These are phyloP conservation scores for Lota lota DNA, from an alignment of 2,113 vertebrate species.

Conservation along the genomic window DNA sequence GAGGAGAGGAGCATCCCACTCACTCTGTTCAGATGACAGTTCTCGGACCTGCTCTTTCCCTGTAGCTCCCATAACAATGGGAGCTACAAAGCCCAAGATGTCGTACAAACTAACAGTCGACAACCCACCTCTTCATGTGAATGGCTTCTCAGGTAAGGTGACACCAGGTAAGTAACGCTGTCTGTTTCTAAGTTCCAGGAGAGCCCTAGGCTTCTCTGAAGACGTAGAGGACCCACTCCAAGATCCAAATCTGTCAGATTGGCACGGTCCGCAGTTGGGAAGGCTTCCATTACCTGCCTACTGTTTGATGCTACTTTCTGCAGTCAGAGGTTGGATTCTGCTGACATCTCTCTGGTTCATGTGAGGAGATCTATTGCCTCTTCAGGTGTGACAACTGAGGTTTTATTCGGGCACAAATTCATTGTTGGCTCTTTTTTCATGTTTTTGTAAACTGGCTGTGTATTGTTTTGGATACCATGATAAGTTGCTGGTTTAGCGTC, in stretches of 20 bases:
- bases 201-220: not conserved
- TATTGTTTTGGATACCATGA: slow-evolving; percentile 7
- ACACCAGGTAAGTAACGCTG: not conserved
- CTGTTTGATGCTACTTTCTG: slow-evolving; percentile 1
- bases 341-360: not conserved
- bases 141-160: not conserved
- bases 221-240: not conserved
- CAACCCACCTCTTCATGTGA: not conserved
- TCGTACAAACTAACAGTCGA: not conserved
- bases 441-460: too few relatives aligned
- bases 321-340: not conserved
- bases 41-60: slow-evolving; percentile 11
- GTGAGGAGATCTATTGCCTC: not conserved
- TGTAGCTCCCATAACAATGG: not conserved
- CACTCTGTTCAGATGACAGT: slow-evolving; percentile 1
- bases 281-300: not conserved
- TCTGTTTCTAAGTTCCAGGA: not conserved
- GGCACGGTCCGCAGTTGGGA: not conserved
- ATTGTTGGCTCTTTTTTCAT: too few relatives aligned
- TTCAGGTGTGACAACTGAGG: too few relatives aligned
- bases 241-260: not conserved
- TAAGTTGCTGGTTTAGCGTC: too few relatives aligned
- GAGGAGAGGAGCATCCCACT: slow-evolving; percentile 16
- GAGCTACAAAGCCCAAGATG: too few relatives aligned
- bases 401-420: too few relatives aligned